Conservation (phyloP, 2,888 invertebrate species). For the Podabrus alpinus region DNA sequence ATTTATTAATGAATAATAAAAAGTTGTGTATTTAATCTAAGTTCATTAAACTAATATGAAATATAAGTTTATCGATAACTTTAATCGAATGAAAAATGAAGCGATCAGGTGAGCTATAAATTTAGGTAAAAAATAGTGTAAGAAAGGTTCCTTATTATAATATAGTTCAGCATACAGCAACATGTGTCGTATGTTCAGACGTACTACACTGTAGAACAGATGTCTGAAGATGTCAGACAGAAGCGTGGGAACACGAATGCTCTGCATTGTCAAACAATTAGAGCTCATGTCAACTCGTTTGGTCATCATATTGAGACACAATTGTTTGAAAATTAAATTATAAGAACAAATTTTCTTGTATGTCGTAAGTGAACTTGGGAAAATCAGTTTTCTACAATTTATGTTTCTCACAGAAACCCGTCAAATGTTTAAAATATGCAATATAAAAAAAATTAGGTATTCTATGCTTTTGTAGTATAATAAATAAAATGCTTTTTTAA, state of each 20-base stretch:
- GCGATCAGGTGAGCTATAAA: neutral
- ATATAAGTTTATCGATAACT: neutral
- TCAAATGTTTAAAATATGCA: neutral
- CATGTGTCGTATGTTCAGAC: constrained; percentile 30
- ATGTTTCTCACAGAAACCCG: neutral
- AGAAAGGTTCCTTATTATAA: neutral
- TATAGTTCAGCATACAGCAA: constrained; percentile 1
- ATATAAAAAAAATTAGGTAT: neutral
- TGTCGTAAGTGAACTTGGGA: neutral
- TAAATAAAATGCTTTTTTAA: neutral
- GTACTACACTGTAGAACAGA: constrained; percentile 39
- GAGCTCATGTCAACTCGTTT: constrained; percentile 34
- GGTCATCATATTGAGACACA: constrained; percentile 34
- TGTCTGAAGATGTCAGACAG: constrained; percentile 38
- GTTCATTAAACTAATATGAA: neutral
- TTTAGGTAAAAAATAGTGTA: neutral
- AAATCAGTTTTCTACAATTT: neutral
- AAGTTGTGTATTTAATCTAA: neutral
- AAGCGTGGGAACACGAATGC: constrained; percentile 44
- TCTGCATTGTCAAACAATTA: constrained; percentile 47
- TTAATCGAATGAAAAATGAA: neutral
- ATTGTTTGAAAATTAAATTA: constrained; percentile 34
- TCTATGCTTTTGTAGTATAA: neutral
- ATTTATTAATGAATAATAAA: neutral
- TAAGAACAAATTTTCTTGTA: constrained; percentile 1